Percentiles rank a stretch among this genome's conserved stretches.
Conservation (phyloP, 2,888 invertebrate genomes). For the Congeria kusceri region DNA sequence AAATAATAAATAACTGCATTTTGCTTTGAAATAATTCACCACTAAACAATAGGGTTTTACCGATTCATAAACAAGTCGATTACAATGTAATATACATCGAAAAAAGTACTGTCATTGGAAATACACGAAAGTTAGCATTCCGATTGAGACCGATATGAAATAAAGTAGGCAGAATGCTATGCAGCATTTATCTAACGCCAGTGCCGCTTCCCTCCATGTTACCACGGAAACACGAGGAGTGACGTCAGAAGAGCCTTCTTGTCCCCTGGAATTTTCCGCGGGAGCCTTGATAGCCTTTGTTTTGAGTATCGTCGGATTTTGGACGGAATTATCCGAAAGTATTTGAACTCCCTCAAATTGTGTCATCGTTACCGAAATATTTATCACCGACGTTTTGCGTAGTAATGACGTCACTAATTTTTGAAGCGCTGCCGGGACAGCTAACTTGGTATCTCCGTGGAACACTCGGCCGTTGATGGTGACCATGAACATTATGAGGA, state of each 20-base stretch:
- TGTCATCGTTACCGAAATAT: too few species aligned
- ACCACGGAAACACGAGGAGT: neutral
- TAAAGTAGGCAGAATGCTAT: conserved; percentile 2
- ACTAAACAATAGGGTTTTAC: too few species aligned
- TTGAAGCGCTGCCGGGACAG: neutral
- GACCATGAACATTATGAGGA: conserved; percentile 17
- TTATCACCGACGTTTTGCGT: neutral
- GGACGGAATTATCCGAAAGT: too few species aligned
- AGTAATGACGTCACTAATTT: neutral
- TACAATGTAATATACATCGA: too few species aligned
- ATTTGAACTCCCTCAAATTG: too few species aligned
- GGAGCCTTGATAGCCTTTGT: neutral
- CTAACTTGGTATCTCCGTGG: conserved; percentile 9
- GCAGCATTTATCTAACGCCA: neutral
- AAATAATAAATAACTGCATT: too few species aligned
- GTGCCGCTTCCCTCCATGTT: conserved; percentile 18
- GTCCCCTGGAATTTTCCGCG: neutral
- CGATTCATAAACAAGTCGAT: too few species aligned
- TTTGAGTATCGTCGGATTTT: too few species aligned
- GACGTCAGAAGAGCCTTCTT: neutral
- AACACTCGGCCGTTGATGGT: conserved; percentile 26
- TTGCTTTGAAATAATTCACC: too few species aligned
- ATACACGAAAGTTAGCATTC: conserved; percentile 1
- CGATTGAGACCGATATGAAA: conserved; percentile 5
- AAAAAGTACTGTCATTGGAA: neutral